Evolutionary conservation across 2,797 vertebrate genomes (phyloP).

Genomic region (Trematomus bernacchii): DNA sequence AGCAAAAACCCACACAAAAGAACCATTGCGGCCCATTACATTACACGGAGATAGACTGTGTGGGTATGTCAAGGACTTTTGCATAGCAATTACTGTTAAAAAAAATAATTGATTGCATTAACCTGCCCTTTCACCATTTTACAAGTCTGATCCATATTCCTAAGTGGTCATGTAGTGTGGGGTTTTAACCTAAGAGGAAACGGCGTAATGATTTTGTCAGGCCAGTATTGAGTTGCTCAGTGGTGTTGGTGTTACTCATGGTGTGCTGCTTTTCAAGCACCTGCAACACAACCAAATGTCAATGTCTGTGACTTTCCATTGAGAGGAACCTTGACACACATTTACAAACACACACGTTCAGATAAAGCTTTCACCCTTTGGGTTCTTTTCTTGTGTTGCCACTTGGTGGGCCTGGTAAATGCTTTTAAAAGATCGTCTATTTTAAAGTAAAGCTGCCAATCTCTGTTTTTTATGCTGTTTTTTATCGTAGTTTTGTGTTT

Average conservation of each 20-base stretch:
- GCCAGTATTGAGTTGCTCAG: conserved; percentile 61
- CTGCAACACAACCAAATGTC: conserved; percentile 59
- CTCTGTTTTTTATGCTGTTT: neutral
- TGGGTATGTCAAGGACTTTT: conserved; percentile 72
- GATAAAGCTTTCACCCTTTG: conserved; percentile 1
- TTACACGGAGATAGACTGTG: conserved; percentile 63
- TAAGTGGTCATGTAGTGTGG: conserved; percentile 71
- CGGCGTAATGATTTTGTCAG: conserved; percentile 72
- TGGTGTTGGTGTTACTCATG: conserved; percentile 66
- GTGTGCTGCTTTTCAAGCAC: conserved; percentile 63
- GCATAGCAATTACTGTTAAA: conserved; percentile 78
- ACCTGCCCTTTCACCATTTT: conserved; percentile 77
- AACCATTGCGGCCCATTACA: conserved; percentile 62
- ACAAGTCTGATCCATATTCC: conserved; percentile 76
- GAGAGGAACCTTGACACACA: conserved; percentile 19
- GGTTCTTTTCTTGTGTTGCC: neutral
- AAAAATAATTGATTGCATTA: conserved; percentile 81
- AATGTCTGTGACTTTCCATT: conserved; percentile 44
- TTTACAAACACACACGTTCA: neutral
- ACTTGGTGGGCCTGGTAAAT: neutral
- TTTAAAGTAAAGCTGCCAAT: neutral
- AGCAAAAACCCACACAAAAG: conserved; percentile 65
- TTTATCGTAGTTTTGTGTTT: no score
- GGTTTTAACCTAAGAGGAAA: conserved; percentile 73
- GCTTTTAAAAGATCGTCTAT: neutral